Evolutionary conservation across 2,888 invertebrate species (phyloP).

Genomic region (Drosophila sordidapex): DNA sequence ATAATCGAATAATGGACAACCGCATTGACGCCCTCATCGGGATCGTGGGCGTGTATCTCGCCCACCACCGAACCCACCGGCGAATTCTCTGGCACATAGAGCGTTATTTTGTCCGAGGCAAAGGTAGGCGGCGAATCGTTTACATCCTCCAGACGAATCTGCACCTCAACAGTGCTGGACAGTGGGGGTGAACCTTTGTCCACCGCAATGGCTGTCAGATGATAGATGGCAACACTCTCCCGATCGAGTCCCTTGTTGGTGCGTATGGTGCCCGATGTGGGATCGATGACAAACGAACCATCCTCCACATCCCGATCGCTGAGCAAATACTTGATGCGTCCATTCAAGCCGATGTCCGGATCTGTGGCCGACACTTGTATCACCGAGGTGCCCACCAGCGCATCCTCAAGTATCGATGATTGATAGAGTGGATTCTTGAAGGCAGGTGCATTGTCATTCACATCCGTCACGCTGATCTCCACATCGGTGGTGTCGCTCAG

Average conservation of each 20-base stretch:
- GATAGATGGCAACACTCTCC: conserved; percentile 94
- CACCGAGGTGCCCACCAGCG: conserved; percentile 91
- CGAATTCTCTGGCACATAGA: conserved; percentile 98
- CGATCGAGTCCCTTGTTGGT: conserved; percentile 96
- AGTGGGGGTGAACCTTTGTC: conserved; percentile 94
- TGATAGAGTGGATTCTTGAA: conserved; percentile 94
- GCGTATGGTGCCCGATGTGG: conserved; percentile 95
- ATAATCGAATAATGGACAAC: conserved; percentile 97
- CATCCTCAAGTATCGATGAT: conserved; percentile 94
- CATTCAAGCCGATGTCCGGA: conserved; percentile 94
- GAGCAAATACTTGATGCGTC: conserved; percentile 92
- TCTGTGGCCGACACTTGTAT: conserved; percentile 93
- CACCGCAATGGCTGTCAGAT: conserved; percentile 93
- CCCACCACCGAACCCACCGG: conserved; percentile 97
- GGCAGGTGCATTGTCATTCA: conserved; percentile 96
- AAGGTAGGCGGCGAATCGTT: conserved; percentile 96
- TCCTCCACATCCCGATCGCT: conserved; percentile 91
- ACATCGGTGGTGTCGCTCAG: conserved; percentile 97
- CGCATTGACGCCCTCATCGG: conserved; percentile 96
- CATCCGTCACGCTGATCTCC: conserved; percentile 97
- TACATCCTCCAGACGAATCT: conserved; percentile 93
- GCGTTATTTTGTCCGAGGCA: conserved; percentile 93
- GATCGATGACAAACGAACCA: conserved; percentile 96
- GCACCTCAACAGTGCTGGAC: conserved; percentile 90
- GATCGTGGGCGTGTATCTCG: conserved; percentile 94